phyloP scores from a whole-genome alignment of 2,797 vertebrate species.

The Phrynocephalus guinanensis region DNA sequence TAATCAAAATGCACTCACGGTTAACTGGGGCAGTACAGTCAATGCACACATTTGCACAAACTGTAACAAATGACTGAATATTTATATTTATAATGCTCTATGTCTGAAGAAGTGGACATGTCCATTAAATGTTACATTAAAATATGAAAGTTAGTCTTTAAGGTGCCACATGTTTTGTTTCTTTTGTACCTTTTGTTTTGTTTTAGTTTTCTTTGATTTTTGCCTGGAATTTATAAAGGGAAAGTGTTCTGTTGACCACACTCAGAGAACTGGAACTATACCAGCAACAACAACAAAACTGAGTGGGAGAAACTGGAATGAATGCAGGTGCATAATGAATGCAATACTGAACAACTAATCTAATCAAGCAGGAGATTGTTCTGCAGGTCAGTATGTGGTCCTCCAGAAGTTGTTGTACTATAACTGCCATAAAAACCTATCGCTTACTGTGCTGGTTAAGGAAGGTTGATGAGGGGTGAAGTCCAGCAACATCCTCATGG shows the following conservation, averaged over 20 bases:
- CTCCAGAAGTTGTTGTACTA: not conserved
- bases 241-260: not conserved
- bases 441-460: not conserved
- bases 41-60: not conserved
- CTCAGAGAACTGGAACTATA: not conserved
- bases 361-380: not conserved
- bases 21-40: not conserved
- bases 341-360: not conserved
- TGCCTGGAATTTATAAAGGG: too few relatives aligned
- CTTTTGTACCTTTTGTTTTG: too few relatives aligned
- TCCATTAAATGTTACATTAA: too few relatives aligned
- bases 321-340: constrained; percentile 45
- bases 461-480: not conserved
- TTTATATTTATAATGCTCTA: too few relatives aligned
- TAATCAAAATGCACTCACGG: not conserved
- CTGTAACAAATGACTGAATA: not conserved
- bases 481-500: not conserved
- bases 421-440: not conserved
- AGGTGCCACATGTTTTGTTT: too few relatives aligned
- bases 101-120: too few relatives aligned
- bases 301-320: constrained; percentile 36
- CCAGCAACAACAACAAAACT: not conserved
- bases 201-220: too few relatives aligned
- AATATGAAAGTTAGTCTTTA: too few relatives aligned
- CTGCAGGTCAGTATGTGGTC: not conserved